These are phyloP conservation scores for Gavialis gangeticus DNA, from an alignment of 2,113 vertebrate species.

Conservation along the genomic window DNA sequence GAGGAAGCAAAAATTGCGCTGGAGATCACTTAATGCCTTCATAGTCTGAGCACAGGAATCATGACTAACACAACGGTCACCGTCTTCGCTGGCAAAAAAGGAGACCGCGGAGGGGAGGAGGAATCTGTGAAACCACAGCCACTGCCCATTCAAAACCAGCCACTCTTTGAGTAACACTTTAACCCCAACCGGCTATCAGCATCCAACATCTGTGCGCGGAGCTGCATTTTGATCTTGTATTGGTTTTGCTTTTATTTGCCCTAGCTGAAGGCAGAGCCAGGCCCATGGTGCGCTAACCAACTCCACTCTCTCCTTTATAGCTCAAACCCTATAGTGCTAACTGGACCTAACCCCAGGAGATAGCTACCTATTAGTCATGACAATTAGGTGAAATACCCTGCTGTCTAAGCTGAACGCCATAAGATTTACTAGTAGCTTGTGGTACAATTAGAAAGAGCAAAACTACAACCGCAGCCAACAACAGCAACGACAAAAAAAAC, in stretches of 20 bases:
- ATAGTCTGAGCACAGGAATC: not conserved
- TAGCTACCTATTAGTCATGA: not conserved
- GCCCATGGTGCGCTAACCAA: fast-evolving
- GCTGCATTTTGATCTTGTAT: not conserved
- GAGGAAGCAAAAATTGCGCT: not conserved
- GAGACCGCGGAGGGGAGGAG: not conserved
- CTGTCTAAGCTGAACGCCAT: not conserved
- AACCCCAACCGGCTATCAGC: not conserved
- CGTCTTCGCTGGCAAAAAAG: no score
- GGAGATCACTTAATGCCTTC: not conserved
- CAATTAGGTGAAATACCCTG: not conserved
- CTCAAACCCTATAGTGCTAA: not conserved
- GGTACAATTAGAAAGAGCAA: not conserved
- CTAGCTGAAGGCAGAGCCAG: fast-evolving
- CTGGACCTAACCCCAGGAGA: not conserved
- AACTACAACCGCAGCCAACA: not conserved
- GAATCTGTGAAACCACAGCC: slow-evolving; percentile 34
- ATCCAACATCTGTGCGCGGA: not conserved
- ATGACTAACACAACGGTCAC: not conserved
- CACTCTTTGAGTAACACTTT: slow-evolving; percentile 50
- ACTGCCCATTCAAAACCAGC: slow-evolving; percentile 47
- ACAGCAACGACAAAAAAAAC: not conserved
- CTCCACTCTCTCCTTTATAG: not conserved
- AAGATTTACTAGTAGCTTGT: not conserved
- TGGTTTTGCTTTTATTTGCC: not conserved